These are phyloP conservation scores for Teleiodes luculella DNA, from an alignment of 2,888 invertebrate species.

Conservation along the genomic window DNA sequence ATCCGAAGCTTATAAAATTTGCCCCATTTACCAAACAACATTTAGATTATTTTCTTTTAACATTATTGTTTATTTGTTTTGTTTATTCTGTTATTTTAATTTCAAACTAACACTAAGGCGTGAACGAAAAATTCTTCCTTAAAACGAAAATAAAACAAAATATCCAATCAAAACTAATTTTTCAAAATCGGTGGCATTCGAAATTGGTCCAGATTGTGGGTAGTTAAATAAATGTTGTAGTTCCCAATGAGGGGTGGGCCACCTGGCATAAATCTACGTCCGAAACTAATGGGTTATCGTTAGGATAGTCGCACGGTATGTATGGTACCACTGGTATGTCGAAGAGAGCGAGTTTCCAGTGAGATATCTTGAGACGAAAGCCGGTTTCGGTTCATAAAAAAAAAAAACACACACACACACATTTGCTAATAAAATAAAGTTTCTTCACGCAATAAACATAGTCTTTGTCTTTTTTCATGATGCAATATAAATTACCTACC, in stretches of 20 bases:
- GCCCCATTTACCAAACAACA: too few relatives aligned
- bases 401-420: too few relatives aligned
- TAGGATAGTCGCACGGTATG: conserved; percentile 33
- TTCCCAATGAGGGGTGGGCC: conserved; percentile 48
- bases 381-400: too few relatives aligned
- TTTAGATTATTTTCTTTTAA: too few relatives aligned
- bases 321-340: conserved; percentile 29
- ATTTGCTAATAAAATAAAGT: too few relatives aligned
- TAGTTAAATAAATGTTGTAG: conserved; percentile 41
- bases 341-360: conserved; percentile 17
- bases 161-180: not conserved
- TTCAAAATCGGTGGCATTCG: conserved; percentile 4
- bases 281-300: conserved; percentile 45
- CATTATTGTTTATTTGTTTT: too few relatives aligned
- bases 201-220: conserved; percentile 32
- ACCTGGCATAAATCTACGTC: conserved; percentile 44
- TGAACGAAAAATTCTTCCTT: not conserved
- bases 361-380: too few relatives aligned
- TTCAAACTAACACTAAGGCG: not conserved
- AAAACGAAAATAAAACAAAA: not conserved
- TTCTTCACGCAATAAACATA: too few relatives aligned
- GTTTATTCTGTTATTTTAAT: too few relatives aligned
- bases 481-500: too few relatives aligned
- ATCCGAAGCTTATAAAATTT: too few relatives aligned
- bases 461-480: too few relatives aligned